Base-by-base conservation (phyloP, 1,140 invertebrate genomes). In the Battus philenor region DNA sequence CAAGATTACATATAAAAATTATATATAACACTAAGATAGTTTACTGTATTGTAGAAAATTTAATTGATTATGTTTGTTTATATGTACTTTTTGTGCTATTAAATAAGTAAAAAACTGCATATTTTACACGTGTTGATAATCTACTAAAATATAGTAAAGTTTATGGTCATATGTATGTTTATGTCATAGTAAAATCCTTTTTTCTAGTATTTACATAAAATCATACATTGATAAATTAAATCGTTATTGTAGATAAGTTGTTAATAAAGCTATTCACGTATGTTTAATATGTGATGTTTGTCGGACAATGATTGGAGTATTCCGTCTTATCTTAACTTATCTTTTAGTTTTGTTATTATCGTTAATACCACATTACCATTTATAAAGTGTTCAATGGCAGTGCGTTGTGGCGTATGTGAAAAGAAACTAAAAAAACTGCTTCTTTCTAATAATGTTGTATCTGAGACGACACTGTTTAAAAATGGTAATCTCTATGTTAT, bases 231-330 rank as follows among this genome's bases (percentile, higher is more conserved):
- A 2, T 34, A 4, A 9, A 8, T 24, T 12, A 22, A 15, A 1
- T 5, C 24, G 11, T 17, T 13, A 24, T 12, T 8, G n/a, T 8
- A 22, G 34, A 38, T 38, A 22, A 39, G 36, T 9, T 13, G 11
- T 24, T 4, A 24, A 24, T 22, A 39, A 26, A 24, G 12, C 10
- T 12, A 39, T 24, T 39, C 10, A 22, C 20, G 36, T 24, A 15
- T 5, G 22, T 39, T n/a, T n/a, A 13, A 22, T 24, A 39, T 39
- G 16, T 26, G 26, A 26, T 13, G 8, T 22, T 39, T 39, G 22
- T 39, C 22, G 18, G 7, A 39, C 26, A 39, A 39, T 39, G 22
- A 26, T 39, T 39, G 36, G 12, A 24, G 10, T n/a, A 39, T 24
- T 18, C 18, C 12, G 9, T 39, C 22, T 39, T 39, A 39, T 39